Base-by-base conservation (phyloP, 2,888 invertebrate species). In the Habroteleia sp. region DNA sequence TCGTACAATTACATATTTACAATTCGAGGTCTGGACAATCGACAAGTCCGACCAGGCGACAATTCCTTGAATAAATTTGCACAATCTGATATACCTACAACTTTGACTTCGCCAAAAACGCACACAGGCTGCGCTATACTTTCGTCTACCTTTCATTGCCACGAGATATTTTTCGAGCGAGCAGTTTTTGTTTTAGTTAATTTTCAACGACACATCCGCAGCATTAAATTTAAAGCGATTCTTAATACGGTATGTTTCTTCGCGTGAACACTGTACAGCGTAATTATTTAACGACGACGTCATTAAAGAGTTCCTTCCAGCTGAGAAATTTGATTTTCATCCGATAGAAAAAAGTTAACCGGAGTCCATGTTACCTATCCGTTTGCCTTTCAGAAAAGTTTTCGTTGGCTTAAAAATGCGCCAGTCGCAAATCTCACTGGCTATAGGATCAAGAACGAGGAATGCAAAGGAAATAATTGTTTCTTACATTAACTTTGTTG, bases 1-100 rank as follows among this genome's bases (percentile, higher is more conserved):
- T 72, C 56, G 42, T 66, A 68, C 66, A 66, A 50, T 72, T 76
- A 76, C 71, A 72, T 75, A 75, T 56, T 75, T 75, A 75, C 75
- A 75, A 66, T 11, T 76, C 27, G 39, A 16, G 62, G 44, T 76
- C 7, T 46, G 56, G 44, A 50, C 54, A 60, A 48, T 60, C 58
- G 48, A 37, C 29, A 7, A 35, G 42, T 60, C 74, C 46, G 44
- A 42, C 31, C 72, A 10, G 39, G 39, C 41, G 58, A 72, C 76
- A 76, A 76, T 76, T 72, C 76, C 76, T 68, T 72, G 35, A 68
- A 62, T 48, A 72, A 33, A 50, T 66, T 71, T 74, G 39, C 74
- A 58, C 48, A 52, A 69, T 65, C 56, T 62, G 71, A 71, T 76
- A 76, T 60, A 66, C 42, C 42, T 66, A 66, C 69, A 58, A 35